Base-by-base conservation (phyloP, 1,140 invertebrate genomes). In the Aphelenchoides besseyi region DNA sequence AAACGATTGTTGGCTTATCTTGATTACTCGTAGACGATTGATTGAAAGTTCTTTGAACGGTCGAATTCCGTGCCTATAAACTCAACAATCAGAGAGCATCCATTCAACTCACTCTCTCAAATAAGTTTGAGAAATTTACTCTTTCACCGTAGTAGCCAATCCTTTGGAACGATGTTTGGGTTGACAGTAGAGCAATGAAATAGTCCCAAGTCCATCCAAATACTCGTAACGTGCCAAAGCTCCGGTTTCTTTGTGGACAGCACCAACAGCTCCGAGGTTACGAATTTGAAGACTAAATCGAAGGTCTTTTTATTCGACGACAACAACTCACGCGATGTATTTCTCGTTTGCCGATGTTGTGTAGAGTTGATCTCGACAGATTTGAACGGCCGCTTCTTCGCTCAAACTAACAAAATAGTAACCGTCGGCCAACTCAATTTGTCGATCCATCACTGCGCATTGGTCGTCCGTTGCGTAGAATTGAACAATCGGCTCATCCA, bases 151-250 rank as follows among this genome's bases (percentile, higher is more conserved):
- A 59, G 5, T 59, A 16, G 5, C 55, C 5, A 59, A 18, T 33
- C 55, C 5, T 18, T 59, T 28, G 5, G 5, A 5, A 29, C 55
- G 55, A 59, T 59, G 55, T 59, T 28, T 23, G 12, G 5, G 26
- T 33, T 59, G 55, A 23, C 55, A 59, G 18, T 59, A 59, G 5
- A 59, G 55, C 5, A 59, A 23, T 23, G 55, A 59, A 23, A 59
- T 59, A 8, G 23, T 23, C 5, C 55, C 55, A 8, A 59, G 32
- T 59, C 55, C 55, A 18, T 59, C 55, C 5, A 23, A 8, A 23
- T 59, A 59, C 23, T 59, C 55, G 18, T 59, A 59, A 23, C 55
- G 23, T 33, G 55, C 55, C 55, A 59, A 23, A 18, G 5, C 18
- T 5, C 55, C 55, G 26, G 55, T 8, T 23, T 59, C 12, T 33